Evolutionary conservation across 2,888 invertebrate species (phyloP).

Genomic region (Elysia crispata): DNA sequence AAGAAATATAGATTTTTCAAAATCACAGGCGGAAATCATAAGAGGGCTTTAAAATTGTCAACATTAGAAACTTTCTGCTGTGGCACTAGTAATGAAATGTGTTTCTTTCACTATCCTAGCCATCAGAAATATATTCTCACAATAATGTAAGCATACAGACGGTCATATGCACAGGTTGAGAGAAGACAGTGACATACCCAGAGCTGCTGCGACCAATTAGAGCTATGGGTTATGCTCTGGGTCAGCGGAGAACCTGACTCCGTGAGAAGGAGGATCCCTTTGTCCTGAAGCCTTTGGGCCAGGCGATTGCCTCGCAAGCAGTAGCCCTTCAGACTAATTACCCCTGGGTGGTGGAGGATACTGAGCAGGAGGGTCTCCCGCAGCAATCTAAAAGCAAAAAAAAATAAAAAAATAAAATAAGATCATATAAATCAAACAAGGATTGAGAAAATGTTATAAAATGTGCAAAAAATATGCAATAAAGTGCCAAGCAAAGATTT

Average conservation of each 20-base stretch:
- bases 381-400: conserved; percentile 51
- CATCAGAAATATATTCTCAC: no score
- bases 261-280: conserved; percentile 65
- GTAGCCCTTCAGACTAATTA: conserved; percentile 64
- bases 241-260: conserved; percentile 62
- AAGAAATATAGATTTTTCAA: no score
- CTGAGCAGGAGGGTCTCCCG: conserved; percentile 64
- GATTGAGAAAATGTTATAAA: not conserved
- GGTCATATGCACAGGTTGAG: no score
- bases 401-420: not conserved
- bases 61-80: no score
- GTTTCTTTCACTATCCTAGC: no score
- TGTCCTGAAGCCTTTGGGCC: conserved; percentile 57
- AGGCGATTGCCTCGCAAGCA: conserved; percentile 68
- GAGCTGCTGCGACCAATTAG: conserved; percentile 53
- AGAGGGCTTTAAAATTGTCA: no score
- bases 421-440: not conserved
- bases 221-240: conserved; percentile 34
- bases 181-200: no score
- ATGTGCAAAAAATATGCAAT: no score
- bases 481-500: no score
- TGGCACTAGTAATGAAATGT: no score
- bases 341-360: conserved; percentile 59
- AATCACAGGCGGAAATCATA: no score
- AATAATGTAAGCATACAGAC: no score